Conservation (phyloP, 2,888 invertebrate genomes). For the Anagyrus pseudococci region DNA sequence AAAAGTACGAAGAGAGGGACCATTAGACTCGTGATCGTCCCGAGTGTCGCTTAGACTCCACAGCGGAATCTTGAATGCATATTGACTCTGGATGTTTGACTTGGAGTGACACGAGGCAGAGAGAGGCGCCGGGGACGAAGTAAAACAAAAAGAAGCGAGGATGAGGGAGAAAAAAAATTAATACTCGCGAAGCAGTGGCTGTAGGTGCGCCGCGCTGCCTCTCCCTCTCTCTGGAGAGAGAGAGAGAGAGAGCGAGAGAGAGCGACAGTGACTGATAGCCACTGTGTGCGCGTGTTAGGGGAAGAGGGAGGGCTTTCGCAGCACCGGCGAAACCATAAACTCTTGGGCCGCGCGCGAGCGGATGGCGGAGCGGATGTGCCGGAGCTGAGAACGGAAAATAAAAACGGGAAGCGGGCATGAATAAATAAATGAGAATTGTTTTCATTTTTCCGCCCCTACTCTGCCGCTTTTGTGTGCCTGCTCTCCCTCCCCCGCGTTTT, state of each 20-base stretch:
- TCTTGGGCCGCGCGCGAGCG: slow-evolving; percentile 4
- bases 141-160: background rate
- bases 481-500: background rate
- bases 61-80: slow-evolving; percentile 7
- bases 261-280: slow-evolving; percentile 39
- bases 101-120: background rate
- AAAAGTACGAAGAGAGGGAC: too few relatives aligned
- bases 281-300: slow-evolving; percentile 17
- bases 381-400: slow-evolving; percentile 15
- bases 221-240: too few relatives aligned
- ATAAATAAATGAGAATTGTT: slow-evolving; percentile 34
- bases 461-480: too few relatives aligned
- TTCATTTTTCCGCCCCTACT: slow-evolving; percentile 5
- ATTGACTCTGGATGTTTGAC: slow-evolving; percentile 24
- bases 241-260: too few relatives aligned
- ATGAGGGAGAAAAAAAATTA: slow-evolving; percentile 11
- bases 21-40: slow-evolving; percentile 4
- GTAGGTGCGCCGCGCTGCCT: background rate
- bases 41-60: too few relatives aligned
- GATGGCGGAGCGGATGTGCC: background rate
- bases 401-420: slow-evolving; percentile 18
- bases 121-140: too few relatives aligned
- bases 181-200: slow-evolving; percentile 17
- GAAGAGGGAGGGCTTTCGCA: too few relatives aligned
- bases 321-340: slow-evolving; percentile 37